A percentile compares a stretch with the other conserved stretches of the same genome.
Conservation (phyloP, 1,140 invertebrate species). For the Hylaeus volcanicus region DNA sequence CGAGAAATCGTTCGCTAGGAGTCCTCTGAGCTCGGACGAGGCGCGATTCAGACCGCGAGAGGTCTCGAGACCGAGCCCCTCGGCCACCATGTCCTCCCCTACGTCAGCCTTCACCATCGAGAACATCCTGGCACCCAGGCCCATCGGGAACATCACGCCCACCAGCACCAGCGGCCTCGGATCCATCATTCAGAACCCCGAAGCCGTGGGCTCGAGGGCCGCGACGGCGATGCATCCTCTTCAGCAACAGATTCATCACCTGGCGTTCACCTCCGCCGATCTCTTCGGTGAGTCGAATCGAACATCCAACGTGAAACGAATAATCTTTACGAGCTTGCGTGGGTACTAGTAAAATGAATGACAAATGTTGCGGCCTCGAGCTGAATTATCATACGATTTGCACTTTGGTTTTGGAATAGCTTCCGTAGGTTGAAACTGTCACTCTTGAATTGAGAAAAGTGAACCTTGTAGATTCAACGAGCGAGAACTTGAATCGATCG, state of each 20-base stretch:
- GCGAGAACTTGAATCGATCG: too few species aligned
- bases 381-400: too few species aligned
- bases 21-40: constrained; percentile 64
- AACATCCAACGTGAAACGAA: not conserved
- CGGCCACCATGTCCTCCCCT: constrained; percentile 80
- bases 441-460: too few species aligned
- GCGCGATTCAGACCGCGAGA: constrained; percentile 56
- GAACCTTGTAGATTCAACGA: too few species aligned
- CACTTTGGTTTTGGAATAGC: too few species aligned
- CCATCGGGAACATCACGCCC: constrained; percentile 67
- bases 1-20: constrained; percentile 59
- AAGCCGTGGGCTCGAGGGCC: constrained; percentile 69
- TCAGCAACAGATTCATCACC: constrained; percentile 82
- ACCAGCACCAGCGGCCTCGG: constrained; percentile 54
- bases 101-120: constrained; percentile 90
- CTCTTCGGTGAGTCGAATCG: constrained; percentile 85
- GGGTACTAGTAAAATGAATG: too few species aligned
- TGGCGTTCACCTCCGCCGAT: constrained; percentile 84
- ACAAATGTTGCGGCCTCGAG: too few species aligned
- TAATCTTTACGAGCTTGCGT: not conserved
- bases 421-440: too few species aligned
- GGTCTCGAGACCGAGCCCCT: constrained; percentile 65
- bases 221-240: constrained; percentile 72
- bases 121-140: constrained; percentile 87
- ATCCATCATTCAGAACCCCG: constrained; percentile 62